Percentiles rank a stretch among this genome's conserved stretches.
Conservation (phyloP, 2,888 invertebrate species). For the Ochropleura plecta region DNA sequence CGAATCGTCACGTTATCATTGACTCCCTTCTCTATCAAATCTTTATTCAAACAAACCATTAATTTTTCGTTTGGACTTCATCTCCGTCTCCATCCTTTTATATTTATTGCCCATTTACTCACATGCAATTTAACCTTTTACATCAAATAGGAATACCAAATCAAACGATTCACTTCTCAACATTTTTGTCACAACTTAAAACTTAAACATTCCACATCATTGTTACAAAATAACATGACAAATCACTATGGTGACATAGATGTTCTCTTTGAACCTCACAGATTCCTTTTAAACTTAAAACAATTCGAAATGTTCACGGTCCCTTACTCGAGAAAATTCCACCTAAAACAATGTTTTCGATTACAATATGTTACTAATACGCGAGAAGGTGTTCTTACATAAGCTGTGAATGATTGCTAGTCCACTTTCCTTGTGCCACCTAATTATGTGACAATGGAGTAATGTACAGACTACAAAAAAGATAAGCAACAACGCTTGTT, state of each 20-base stretch:
- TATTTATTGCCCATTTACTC: not conserved
- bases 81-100: not conserved
- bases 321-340: slow-evolving; percentile 55
- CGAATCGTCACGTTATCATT: not conserved
- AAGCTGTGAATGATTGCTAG: slow-evolving; percentile 66
- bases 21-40: not conserved
- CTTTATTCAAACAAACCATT: not conserved
- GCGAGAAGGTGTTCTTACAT: slow-evolving; percentile 70
- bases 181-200: not conserved
- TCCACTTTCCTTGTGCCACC: slow-evolving; percentile 75
- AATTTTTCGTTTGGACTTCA: not conserved
- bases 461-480: slow-evolving; percentile 22
- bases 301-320: slow-evolving; percentile 38
- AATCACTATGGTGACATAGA: not conserved
- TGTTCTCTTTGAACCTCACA: not conserved
- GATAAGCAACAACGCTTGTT: too few species aligned
- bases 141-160: not conserved
- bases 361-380: slow-evolving; percentile 76
- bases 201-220: not conserved
- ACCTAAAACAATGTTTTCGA: slow-evolving; percentile 58
- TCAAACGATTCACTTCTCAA: not conserved
- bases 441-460: slow-evolving; percentile 76
- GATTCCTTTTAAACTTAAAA: not conserved
- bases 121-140: not conserved
- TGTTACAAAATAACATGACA: slow-evolving; percentile 4